Conservation (phyloP, 2,113 vertebrate genomes). For the Falco punctatus region DNA sequence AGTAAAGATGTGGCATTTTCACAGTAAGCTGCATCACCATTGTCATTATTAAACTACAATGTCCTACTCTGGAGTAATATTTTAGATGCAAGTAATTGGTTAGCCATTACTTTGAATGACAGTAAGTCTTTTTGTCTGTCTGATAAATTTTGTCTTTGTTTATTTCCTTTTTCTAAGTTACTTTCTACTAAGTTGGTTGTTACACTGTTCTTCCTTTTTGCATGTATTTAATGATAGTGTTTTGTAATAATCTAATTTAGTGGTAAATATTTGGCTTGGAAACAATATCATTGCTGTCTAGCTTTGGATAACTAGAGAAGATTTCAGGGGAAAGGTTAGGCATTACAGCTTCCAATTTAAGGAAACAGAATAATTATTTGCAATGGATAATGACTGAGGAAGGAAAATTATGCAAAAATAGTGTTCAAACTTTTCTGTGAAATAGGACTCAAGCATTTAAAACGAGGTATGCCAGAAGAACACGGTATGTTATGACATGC, state of each 20-base stretch:
- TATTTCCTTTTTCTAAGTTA: not conserved
- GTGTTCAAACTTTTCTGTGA: not conserved
- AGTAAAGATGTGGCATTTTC: not conserved
- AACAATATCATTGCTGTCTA: not conserved
- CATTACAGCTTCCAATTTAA: not conserved
- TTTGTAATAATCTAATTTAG: not conserved
- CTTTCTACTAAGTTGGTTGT: not conserved
- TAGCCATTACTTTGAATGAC: not conserved
- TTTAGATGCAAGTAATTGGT: not conserved
- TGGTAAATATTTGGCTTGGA: not conserved
- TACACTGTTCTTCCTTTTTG: not conserved
- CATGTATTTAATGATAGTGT: not conserved
- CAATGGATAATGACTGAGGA: not conserved
- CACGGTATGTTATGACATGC: not conserved
- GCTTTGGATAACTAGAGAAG: not conserved
- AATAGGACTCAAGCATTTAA: not conserved
- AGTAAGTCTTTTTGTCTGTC: not conserved
- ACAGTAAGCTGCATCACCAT: not conserved
- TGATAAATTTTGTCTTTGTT: not conserved
- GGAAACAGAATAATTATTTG: not conserved
- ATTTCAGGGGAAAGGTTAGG: not conserved
- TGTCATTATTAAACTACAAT: not conserved
- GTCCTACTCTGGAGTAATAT: not conserved
- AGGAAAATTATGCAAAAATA: not conserved
- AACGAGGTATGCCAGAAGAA: not conserved